Evolutionary conservation across 1,140 invertebrate genomes (phyloP).

Genomic region (Sarcophaga peregrina): DNA sequence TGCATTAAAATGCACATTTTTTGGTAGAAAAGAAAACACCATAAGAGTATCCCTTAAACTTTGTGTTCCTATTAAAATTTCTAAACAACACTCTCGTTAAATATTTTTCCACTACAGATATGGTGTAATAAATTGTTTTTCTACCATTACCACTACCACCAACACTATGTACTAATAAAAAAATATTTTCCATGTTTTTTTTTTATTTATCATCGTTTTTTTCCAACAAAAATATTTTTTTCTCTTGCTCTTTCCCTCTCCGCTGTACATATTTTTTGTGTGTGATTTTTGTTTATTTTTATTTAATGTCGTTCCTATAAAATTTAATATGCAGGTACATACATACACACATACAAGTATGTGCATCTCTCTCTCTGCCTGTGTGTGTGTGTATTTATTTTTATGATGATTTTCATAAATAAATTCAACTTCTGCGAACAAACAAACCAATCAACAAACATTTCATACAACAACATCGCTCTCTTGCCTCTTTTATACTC

Average conservation of each 20-base stretch:
- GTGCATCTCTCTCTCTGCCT: neutral
- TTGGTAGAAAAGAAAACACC: too few species aligned
- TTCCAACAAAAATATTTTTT: neutral
- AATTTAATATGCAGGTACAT: neutral
- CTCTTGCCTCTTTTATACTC: too few species aligned
- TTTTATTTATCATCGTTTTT: neutral
- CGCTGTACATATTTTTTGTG: neutral
- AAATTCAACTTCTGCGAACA: neutral
- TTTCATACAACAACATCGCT: neutral
- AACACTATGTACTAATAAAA: neutral
- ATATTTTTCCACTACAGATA: neutral
- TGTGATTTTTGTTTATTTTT: neutral
- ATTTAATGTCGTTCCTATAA: neutral
- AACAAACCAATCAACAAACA: neutral
- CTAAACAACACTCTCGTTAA: too few species aligned
- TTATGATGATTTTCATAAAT: neutral
- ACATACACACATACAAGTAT: neutral
- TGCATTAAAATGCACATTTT: too few species aligned
- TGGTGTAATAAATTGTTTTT: constrained; percentile 1
- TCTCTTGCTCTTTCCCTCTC: too few species aligned
- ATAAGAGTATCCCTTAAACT: too few species aligned
- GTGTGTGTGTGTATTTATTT: neutral
- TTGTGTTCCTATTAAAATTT: too few species aligned
- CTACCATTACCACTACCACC: too few species aligned
- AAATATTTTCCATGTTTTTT: neutral